Conservation (phyloP, 2,888 invertebrate species). For the Strigamia transsilvanica region DNA sequence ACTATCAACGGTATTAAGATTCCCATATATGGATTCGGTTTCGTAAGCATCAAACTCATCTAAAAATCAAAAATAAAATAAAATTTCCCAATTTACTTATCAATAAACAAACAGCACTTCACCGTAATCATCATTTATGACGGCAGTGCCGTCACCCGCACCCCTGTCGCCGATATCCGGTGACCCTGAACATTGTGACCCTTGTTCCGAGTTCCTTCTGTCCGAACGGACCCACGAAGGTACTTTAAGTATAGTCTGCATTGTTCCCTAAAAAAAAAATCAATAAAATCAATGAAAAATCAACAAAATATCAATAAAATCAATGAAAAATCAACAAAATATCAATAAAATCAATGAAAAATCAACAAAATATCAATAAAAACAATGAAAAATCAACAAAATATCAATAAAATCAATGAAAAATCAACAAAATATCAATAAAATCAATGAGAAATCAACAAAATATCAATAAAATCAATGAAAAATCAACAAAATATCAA, state of each 20-base stretch:
- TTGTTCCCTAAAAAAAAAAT: constrained; percentile 52
- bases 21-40: constrained; percentile 63
- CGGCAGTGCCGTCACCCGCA: constrained; percentile 75
- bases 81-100: neutral
- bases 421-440: too few species aligned
- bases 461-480: too few species aligned
- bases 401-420: too few species aligned
- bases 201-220: constrained; percentile 64
- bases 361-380: too few species aligned
- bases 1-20: constrained; percentile 33
- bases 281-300: neutral
- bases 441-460: too few species aligned
- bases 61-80: constrained; percentile 60
- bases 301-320: too few species aligned
- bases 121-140: constrained; percentile 60
- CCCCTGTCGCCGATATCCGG: constrained; percentile 79
- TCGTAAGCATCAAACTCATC: constrained; percentile 78
- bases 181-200: constrained; percentile 65
- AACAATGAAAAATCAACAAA: constrained; percentile 8
- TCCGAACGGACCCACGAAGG: constrained; percentile 77
- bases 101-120: neutral
- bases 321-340: too few species aligned
- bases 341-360: too few species aligned
- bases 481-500: too few species aligned
- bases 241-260: constrained; percentile 67